phyloP scores from a whole-genome alignment of 2,888 invertebrate species.

The Vesta saturnalis region DNA sequence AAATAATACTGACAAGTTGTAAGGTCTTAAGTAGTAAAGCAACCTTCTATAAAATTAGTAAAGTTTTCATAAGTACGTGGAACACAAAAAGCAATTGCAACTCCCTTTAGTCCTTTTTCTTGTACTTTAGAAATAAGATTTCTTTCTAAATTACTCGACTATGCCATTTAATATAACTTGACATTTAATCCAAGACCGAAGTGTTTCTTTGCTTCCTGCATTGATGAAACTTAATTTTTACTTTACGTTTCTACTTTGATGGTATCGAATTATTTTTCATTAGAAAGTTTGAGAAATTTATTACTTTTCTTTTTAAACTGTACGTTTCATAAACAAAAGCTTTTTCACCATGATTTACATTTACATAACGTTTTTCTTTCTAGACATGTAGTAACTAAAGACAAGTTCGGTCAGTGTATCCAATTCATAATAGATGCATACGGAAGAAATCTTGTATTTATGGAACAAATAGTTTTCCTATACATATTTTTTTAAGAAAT shows the following conservation, averaged over 20 bases:
- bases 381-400: no score
- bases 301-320: no score
- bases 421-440: no score
- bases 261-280: no score
- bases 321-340: no score
- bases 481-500: no score
- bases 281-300: no score
- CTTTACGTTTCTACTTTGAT: not conserved
- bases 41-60: not conserved
- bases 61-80: not conserved
- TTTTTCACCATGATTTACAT: no score
- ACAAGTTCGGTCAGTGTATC: no score
- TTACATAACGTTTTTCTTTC: no score
- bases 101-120: not conserved
- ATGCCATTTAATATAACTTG: not conserved
- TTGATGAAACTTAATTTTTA: not conserved
- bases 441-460: no score
- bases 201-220: not conserved
- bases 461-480: no score
- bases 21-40: not conserved
- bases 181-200: not conserved
- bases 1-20: not conserved
- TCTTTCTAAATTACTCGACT: not conserved
- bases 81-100: not conserved
- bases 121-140: slow-evolving; percentile 1